Conservation (phyloP, 2,113 vertebrate genomes). For the Aegithalos caudatus region DNA sequence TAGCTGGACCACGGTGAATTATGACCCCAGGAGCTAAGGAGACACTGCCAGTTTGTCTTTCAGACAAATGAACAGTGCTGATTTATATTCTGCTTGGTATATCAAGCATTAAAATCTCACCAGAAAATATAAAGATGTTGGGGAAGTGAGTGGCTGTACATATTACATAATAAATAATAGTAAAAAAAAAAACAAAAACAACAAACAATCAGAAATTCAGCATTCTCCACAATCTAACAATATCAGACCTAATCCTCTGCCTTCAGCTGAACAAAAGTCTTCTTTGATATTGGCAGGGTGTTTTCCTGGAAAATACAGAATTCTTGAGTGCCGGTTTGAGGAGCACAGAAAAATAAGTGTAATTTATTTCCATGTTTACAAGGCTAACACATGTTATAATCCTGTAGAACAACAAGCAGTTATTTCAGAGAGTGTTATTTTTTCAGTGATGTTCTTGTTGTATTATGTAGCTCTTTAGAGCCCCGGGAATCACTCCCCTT, state of each 20-base stretch:
- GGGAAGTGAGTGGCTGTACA: background rate
- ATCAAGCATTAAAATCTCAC: background rate
- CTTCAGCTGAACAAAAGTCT: background rate
- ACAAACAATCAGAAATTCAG: background rate
- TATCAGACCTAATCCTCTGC: background rate
- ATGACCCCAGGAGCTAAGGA: background rate
- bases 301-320: background rate
- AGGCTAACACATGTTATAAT: conserved; percentile 32
- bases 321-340: background rate
- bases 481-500: conserved; percentile 28
- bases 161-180: background rate
- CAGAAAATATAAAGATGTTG: background rate
- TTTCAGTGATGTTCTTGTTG: conserved; percentile 27
- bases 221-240: background rate
- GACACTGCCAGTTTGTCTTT: background rate
- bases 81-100: background rate
- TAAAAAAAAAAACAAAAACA: no score
- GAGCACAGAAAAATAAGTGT: background rate
- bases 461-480: conserved; percentile 34
- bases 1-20: background rate
- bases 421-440: conserved; percentile 46
- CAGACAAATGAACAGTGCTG: background rate
- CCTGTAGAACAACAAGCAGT: conserved; percentile 46
- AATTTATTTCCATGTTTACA: conserved; percentile 29
- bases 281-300: background rate